Evolutionary conservation across 2,888 invertebrate species (phyloP), one percentile per base, ranked within the genome.

Genomic region (Troides helena): DNA sequence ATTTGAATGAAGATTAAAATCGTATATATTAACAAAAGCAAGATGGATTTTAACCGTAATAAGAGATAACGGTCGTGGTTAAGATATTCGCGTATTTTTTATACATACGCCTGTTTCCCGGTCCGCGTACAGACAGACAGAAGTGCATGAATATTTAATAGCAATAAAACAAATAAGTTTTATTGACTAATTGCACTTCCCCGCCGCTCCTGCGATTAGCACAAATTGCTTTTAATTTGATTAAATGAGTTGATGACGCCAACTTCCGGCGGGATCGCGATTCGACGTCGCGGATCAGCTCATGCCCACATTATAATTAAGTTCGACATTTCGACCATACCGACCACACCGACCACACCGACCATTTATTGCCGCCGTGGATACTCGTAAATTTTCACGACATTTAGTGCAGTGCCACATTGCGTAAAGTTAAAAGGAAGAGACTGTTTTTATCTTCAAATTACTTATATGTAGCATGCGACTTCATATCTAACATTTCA

Each of bases 171-270:
- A 76, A 80, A 78, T 77, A 76, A 75, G 74, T 80, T 80, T 80
- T 80, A 87, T 85, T 82, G 77, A 80, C 79, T 86, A 87, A 89
- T 87, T 84, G 84, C 74, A 72, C 71, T 72, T 73, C 78, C 85
- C 81, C 79, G 71, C 65, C 76, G 73, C 73, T 62, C 73, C 72
- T 72, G 73, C 80, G 78, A 84, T 88, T 83, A 81, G 75, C 75
- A 74, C 73, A 85, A 87, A 89, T 90, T 88, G 84, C 75, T 80
- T 81, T 81, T 88, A 85, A 89, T 90, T 84, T 78, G 80, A 84
- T 86, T 80, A 83, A 85, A 85, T 84, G 79, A 85, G 82, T 84
- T 85, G 83, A 83, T 80, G 84, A 81, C 81, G 81, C 80, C 85
- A 81, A 84, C 85, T 84, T 89, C 89, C 89, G 85, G 75, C 79